Base-by-base conservation (phyloP, 2,797 vertebrate species). In the Epinephelus awoara region DNA sequence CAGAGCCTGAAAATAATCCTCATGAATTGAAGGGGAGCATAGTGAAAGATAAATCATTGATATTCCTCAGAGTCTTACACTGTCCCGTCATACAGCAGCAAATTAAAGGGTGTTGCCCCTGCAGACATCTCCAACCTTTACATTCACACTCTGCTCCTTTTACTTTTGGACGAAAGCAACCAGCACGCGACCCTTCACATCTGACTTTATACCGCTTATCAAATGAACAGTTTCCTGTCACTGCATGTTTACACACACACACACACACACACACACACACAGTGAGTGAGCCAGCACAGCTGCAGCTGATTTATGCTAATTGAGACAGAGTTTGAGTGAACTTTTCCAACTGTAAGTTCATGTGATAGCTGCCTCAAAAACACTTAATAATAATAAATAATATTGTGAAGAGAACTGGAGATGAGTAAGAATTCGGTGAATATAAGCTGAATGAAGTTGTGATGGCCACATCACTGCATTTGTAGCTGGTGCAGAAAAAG, bases 301-400 rank as follows among this genome's bases (percentile, higher is more conserved):
- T 75, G 59, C 67, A 61, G 5, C 61, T 65, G 27, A 73, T 77
- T 70, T 21, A 9, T 50, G 29, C 25, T 74, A 70, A 83, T 70
- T 78, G 62, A n/a, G 15, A 56, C 10, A 2, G 47, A 78, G 49
- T 23, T 14, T 5, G 40, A 55, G 57, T 3, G 11, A 59, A 58
- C 18, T 23, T 67, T 51, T 56, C 62, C 27, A 25, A 38, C 47
- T 17, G 0, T 25, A 29, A 19, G n/a, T 57, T 47, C 17, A n/a
- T 47, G 55, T 34, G 40, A 75, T 21, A 11, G 15, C 34, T 42
- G 15, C 49, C 57, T 64, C 21, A 12, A n/a, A 68, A 50, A 15
- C 7, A 34, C 34, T 34, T 34, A 34, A 34, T 34, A 34, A 7
- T 7, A 34, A 34, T 29, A 19, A 64, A 27, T 21, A 64, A 38